These are phyloP conservation scores for Tipula vernalis DNA, from an alignment of 2,888 invertebrate genomes.

Conservation along the genomic window DNA sequence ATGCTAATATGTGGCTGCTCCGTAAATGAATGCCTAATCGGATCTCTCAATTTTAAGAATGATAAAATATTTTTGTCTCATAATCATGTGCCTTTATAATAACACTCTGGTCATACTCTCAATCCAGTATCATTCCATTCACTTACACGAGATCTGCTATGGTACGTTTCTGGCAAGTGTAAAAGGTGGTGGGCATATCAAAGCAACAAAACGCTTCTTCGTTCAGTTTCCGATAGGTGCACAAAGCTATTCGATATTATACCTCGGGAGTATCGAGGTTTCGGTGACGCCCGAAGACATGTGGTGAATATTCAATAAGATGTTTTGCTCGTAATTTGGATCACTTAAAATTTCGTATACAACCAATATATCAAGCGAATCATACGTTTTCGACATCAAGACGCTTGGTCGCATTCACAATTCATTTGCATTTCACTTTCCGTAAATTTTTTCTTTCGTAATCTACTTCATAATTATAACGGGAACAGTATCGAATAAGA, in stretches of 20 bases:
- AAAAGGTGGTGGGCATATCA: slow-evolving; percentile 76
- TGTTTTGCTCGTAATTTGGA: slow-evolving; percentile 77
- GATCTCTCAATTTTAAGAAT: slow-evolving; percentile 68
- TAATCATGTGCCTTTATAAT: slow-evolving; percentile 81
- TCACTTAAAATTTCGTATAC: slow-evolving; percentile 75
- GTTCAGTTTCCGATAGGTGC: slow-evolving; percentile 89
- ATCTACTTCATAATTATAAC: slow-evolving; percentile 76
- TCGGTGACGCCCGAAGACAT: slow-evolving; percentile 89
- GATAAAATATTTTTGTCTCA: slow-evolving; percentile 92
- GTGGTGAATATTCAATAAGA: slow-evolving; percentile 82
- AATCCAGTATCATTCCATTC: slow-evolving; percentile 89
- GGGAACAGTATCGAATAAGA: slow-evolving; percentile 71
- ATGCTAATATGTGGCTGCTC: slow-evolving; percentile 72
- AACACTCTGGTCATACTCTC: slow-evolving; percentile 86
- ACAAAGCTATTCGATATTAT: slow-evolving; percentile 86
- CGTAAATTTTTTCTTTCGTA: slow-evolving; percentile 34
- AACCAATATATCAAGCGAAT: slow-evolving; percentile 60
- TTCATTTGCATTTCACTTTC: slow-evolving; percentile 55
- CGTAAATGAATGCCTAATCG: no score
- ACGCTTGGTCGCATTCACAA: slow-evolving; percentile 84
- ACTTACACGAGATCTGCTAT: slow-evolving; percentile 76
- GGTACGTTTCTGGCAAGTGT: slow-evolving; percentile 78
- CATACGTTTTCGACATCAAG: slow-evolving; percentile 53
- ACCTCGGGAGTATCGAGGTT: slow-evolving; percentile 92
- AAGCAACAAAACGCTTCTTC: slow-evolving; percentile 78